Evolutionary conservation across 2,113 vertebrate species (phyloP).

Genomic region (Gallinago paraguaiae): DNA sequence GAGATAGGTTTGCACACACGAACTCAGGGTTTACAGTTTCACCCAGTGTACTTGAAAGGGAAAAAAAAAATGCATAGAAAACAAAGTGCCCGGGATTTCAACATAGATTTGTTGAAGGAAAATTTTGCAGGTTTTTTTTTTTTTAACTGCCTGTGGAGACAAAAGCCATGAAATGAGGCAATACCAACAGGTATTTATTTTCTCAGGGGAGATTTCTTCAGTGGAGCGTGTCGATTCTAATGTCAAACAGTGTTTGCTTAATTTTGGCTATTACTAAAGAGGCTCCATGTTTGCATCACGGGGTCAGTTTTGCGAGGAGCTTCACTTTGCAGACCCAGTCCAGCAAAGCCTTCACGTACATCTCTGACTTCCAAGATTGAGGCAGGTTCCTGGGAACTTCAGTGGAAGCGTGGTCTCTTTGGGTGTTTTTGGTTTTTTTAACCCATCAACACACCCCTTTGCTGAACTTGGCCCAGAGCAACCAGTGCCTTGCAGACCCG

Average conservation of each 20-base stretch:
- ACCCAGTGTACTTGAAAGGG: conserved; percentile 74
- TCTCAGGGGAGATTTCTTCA: conserved; percentile 58
- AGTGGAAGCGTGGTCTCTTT: not conserved
- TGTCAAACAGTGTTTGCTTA: conserved; percentile 47
- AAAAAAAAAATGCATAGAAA: not conserved
- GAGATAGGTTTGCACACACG: conserved; percentile 71
- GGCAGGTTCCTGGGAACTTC: not conserved
- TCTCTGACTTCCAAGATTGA: not conserved
- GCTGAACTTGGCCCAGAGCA: not conserved
- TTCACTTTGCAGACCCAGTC: not conserved
- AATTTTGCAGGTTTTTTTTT: not conserved
- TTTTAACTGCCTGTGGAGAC: conserved; percentile 34
- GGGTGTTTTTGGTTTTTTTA: not conserved
- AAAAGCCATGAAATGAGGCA: conserved; percentile 37
- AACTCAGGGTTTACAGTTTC: conserved; percentile 78
- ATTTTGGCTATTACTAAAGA: conserved; percentile 34
- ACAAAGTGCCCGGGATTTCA: conserved; percentile 60
- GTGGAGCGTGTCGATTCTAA: conserved; percentile 18
- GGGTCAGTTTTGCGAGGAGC: conserved; percentile 29
- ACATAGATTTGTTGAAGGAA: conserved; percentile 44
- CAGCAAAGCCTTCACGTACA: not conserved
- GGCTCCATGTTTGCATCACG: conserved; percentile 32
- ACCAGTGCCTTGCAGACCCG: not conserved
- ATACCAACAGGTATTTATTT: conserved; percentile 36
- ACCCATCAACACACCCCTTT: not conserved